Evolutionary conservation across 1,140 invertebrate genomes (phyloP).

Genomic region (Periplaneta americana): DNA sequence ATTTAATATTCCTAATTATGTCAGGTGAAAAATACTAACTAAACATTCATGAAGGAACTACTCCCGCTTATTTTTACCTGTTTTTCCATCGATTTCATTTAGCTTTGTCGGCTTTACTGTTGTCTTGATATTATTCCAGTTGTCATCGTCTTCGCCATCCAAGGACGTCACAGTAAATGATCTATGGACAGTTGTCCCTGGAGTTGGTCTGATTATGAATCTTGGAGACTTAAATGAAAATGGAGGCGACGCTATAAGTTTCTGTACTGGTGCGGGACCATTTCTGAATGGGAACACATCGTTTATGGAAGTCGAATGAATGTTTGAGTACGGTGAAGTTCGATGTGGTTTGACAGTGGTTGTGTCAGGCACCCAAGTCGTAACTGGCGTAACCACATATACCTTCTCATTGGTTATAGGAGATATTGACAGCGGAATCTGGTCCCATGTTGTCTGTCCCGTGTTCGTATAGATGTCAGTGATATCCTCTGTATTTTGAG

Average conservation of each 20-base stretch:
- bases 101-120: neutral
- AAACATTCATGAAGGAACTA: too few species aligned
- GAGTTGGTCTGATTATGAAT: constrained; percentile 50
- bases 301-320: neutral
- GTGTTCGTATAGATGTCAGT: neutral
- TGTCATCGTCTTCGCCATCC: neutral
- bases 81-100: neutral
- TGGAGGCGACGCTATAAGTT: neutral
- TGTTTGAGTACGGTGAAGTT: neutral
- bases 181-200: constrained; percentile 31
- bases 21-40: too few species aligned
- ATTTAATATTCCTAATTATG: too few species aligned
- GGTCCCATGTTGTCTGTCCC: constrained; percentile 44
- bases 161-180: neutral
- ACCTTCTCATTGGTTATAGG: constrained; percentile 63
- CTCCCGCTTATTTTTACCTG: neutral
- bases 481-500: neutral
- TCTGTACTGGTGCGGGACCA: neutral
- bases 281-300: constrained; percentile 2
- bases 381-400: constrained; percentile 18
- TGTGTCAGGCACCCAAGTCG: neutral
- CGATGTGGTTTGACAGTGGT: neutral
- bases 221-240: constrained; percentile 48
- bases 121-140: neutral
- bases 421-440: constrained; percentile 60